phyloP scores from a whole-genome alignment of 2,113 vertebrate species.

The Catharus bicknelli region DNA sequence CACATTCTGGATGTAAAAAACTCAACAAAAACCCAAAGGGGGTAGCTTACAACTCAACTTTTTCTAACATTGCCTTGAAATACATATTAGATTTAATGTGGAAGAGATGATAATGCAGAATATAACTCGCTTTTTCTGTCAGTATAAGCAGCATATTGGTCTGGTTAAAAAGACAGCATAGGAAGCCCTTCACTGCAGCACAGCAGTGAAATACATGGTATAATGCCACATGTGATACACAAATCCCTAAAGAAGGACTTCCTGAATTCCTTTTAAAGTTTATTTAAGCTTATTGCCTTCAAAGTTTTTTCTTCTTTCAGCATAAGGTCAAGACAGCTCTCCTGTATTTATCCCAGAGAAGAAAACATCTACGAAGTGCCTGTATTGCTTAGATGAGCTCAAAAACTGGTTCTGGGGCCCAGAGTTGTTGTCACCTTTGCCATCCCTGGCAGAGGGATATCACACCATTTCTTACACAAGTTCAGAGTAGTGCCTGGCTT shows the following conservation, averaged over 20 bases:
- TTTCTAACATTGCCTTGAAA: conserved; percentile 1
- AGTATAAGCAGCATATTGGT: not conserved
- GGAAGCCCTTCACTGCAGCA: not conserved
- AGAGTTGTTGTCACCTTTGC: not conserved
- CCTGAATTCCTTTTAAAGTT: conserved; percentile 19
- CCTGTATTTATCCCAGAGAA: not conserved
- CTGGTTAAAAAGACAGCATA: not conserved
- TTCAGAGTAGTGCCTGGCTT: not conserved
- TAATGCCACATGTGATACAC: not conserved
- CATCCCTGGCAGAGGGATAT: not conserved
- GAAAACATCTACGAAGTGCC: not conserved
- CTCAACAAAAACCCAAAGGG: not conserved
- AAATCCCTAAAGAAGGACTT: conserved; percentile 24
- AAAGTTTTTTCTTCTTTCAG: not conserved
- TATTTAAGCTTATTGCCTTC: conserved; percentile 38
- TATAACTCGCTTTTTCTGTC: not conserved
- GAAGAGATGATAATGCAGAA: not conserved
- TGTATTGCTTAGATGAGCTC: not conserved
- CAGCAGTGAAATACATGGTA: not conserved
- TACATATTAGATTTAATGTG: not conserved
- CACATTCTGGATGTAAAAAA: not conserved
- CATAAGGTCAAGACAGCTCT: not conserved
- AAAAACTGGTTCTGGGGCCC: not conserved
- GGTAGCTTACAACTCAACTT: not conserved
- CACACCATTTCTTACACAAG: not conserved